Conservation (phyloP, 2,888 invertebrate genomes). For the Drosophila infuscata region DNA sequence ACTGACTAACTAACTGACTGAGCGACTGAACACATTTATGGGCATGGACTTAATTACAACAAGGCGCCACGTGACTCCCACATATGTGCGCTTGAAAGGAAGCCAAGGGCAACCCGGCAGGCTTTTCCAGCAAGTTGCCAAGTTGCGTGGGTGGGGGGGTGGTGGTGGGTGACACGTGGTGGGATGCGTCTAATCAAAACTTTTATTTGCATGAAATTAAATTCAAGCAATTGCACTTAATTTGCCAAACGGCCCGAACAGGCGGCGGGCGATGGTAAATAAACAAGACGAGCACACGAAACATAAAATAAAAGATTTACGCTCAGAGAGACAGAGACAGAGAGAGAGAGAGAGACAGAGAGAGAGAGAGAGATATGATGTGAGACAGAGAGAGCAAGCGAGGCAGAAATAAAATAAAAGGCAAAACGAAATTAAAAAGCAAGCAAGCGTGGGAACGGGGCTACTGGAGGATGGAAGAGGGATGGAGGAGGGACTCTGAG, state of each 20-base stretch:
- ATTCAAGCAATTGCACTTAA: slow-evolving; percentile 84
- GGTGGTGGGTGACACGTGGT: slow-evolving; percentile 6
- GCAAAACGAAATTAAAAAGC: slow-evolving; percentile 74
- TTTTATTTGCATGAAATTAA: slow-evolving; percentile 84
- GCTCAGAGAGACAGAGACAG: slow-evolving; percentile 21
- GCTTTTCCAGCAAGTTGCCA: background rate
- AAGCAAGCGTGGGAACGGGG: slow-evolving; percentile 59
- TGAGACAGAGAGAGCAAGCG: background rate
- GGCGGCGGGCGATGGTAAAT: slow-evolving; percentile 68
- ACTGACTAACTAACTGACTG: slow-evolving; percentile 24
- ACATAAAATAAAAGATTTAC: slow-evolving; percentile 60
- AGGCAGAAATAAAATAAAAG: slow-evolving; percentile 23
- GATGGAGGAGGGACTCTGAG: background rate
- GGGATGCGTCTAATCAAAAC: slow-evolving; percentile 80
- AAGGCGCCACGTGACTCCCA: slow-evolving; percentile 59
- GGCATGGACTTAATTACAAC: slow-evolving; percentile 75
- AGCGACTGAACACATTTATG: slow-evolving; percentile 52
- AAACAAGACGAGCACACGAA: slow-evolving; percentile 65
- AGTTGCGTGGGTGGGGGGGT: too few species aligned
- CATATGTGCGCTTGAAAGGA: slow-evolving; percentile 43
- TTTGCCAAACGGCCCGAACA: slow-evolving; percentile 74
- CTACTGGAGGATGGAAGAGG: background rate
- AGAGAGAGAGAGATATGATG: background rate
- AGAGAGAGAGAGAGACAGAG: background rate
- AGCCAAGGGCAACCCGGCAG: slow-evolving; percentile 15